A percentile compares a stretch with the other conserved stretches of the same genome.
Conservation (phyloP, 1,140 invertebrate genomes). For the Drosophila takahashii region DNA sequence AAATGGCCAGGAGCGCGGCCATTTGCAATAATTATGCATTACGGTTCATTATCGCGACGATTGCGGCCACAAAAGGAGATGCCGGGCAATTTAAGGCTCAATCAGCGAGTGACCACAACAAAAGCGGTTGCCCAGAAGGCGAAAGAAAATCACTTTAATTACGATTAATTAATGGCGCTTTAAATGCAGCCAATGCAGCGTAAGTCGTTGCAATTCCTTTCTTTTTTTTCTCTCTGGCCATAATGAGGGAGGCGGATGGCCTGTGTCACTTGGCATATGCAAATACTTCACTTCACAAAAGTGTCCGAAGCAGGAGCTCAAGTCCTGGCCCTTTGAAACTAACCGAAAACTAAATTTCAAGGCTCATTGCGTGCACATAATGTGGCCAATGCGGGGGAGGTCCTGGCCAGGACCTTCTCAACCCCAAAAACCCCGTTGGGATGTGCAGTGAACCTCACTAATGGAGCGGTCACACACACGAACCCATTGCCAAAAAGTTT, state of each 20-base stretch:
- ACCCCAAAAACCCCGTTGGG: constrained; percentile 7
- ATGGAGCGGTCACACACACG: constrained; percentile 71
- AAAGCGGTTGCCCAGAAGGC: constrained; percentile 16
- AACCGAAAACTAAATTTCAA: constrained; percentile 83
- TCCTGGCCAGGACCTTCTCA: constrained; percentile 24
- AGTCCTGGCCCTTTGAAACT: constrained; percentile 63
- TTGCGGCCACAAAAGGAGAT: constrained; percentile 50
- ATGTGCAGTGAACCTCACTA: constrained; percentile 79
- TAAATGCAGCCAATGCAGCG: constrained; percentile 55
- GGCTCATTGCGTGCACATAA: constrained; percentile 82
- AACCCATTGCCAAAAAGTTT: constrained; percentile 58
- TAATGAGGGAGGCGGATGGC: constrained; percentile 23
- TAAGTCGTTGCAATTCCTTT: constrained; percentile 38
- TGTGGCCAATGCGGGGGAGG: constrained; percentile 72
- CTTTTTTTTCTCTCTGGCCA: background rate
- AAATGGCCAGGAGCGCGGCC: constrained; percentile 18
- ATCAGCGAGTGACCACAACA: constrained; percentile 56
- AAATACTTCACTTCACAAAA: constrained; percentile 45
- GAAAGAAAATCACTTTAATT: constrained; percentile 74
- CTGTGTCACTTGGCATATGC: constrained; percentile 59
- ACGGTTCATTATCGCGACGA: constrained; percentile 63
- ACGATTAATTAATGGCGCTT: constrained; percentile 79
- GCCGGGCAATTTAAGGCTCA: constrained; percentile 58
- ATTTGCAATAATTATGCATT: constrained; percentile 70
- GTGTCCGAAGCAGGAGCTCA: constrained; percentile 53